These are phyloP conservation scores for Nerophis lumbriciformis DNA, from an alignment of 2,113 vertebrate species.

Conservation along the genomic window DNA sequence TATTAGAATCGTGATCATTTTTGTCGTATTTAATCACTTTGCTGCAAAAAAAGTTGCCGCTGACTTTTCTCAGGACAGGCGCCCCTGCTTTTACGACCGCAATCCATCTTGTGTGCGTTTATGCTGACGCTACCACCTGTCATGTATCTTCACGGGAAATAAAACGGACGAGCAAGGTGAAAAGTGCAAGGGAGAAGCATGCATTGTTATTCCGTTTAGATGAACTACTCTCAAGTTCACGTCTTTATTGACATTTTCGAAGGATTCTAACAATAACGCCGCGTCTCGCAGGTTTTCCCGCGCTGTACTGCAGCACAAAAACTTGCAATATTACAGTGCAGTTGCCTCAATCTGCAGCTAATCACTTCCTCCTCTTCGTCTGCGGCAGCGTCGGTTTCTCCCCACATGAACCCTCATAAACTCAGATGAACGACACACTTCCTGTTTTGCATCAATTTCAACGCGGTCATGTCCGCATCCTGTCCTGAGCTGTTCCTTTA, in stretches of 20 bases:
- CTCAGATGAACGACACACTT: constrained; percentile 15
- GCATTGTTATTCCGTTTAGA: neutral
- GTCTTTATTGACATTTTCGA: neutral
- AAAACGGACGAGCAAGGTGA: neutral
- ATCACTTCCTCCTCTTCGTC: constrained; percentile 29
- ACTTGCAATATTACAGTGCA: constrained; percentile 26
- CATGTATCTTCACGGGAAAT: constrained; percentile 22
- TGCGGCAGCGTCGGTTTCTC: constrained; percentile 26
- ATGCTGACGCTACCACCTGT: constrained; percentile 45
- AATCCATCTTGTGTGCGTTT: constrained; percentile 44
- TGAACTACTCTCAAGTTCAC: neutral
- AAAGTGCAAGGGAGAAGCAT: neutral
- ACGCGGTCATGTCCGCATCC: constrained; percentile 20
- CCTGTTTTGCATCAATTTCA: neutral
- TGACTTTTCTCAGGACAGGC: constrained; percentile 25
- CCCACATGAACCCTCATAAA: constrained; percentile 45
- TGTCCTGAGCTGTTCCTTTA: constrained; percentile 51
- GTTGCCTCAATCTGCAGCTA: constrained; percentile 25
- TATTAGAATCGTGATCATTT: neutral
- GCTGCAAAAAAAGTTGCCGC: neutral
- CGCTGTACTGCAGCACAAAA: constrained; percentile 17
- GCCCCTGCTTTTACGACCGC: constrained; percentile 43
- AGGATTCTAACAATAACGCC: neutral
- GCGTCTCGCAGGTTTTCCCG: constrained; percentile 26
- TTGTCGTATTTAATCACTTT: neutral